Evolutionary conservation across 1,140 invertebrate genomes (phyloP), one percentile per base, ranked within the genome.

Genomic region (Sweltsa coloradensis): DNA sequence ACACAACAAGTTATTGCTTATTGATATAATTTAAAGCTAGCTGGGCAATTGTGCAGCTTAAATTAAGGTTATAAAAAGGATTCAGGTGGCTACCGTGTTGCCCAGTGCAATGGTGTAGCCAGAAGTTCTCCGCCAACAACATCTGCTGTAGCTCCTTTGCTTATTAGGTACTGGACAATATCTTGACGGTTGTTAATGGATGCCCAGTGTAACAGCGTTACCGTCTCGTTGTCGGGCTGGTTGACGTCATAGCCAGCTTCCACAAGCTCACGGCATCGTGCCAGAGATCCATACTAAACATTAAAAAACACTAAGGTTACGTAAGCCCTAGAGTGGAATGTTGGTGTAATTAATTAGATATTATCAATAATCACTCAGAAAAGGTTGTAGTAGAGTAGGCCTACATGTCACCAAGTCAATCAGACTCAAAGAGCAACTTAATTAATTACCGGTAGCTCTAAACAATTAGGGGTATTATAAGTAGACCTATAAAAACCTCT

Each of bases 21-120:
- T n/a, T n/a, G n/a, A n/a, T n/a, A n/a, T n/a, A n/a, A n/a, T n/a
- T n/a, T n/a, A n/a, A n/a, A n/a, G n/a, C n/a, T n/a, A n/a, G n/a
- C n/a, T n/a, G n/a, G n/a, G n/a, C n/a, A n/a, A n/a, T n/a, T n/a
- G n/a, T n/a, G n/a, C n/a, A n/a, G n/a, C n/a, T n/a, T n/a, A n/a
- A n/a, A n/a, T 16, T 13, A n/a, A 42, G 41, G 22, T 11, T 18
- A 36, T 13, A 1, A 6, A 36, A 16, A 36, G 21, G 2, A 18
- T 36, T 36, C 6, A 3, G 11, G 14, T 24, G 5, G n/a, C 34
- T 61, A 79, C 76, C 89, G 78, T 43, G 90, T 90, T 1, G 95
- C 95, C 96, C 96, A 99, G 66, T 99, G 95, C 42, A 99, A 66
- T 16, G 96, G 93, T 5, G 96, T 97, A 1, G 95, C 92, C 54